These are phyloP conservation scores for Dynastes hyllus DNA, from an alignment of 2,888 invertebrate species.

Conservation along the genomic window DNA sequence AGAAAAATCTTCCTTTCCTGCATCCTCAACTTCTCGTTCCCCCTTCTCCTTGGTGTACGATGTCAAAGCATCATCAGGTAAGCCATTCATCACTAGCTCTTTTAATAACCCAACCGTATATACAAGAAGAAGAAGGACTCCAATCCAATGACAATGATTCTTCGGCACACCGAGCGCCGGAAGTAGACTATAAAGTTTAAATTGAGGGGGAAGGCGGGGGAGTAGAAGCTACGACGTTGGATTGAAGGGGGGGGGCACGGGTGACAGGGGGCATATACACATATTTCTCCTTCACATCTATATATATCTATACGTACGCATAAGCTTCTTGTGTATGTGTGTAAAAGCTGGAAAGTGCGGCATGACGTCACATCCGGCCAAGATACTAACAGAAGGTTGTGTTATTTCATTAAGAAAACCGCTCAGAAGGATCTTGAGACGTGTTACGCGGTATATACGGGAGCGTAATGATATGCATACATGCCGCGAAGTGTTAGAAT, in stretches of 20 bases:
- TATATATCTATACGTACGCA: slow-evolving; percentile 34
- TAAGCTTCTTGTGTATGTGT: slow-evolving; percentile 34
- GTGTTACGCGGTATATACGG: slow-evolving; percentile 12
- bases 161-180: slow-evolving; percentile 50
- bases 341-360: slow-evolving; percentile 54
- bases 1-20: slow-evolving; percentile 10
- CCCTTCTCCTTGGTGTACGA: neutral
- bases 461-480: slow-evolving; percentile 11
- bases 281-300: slow-evolving; percentile 26
- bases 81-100: slow-evolving; percentile 26
- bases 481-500: neutral
- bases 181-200: slow-evolving; percentile 58
- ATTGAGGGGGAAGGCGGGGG: slow-evolving; percentile 49
- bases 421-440: slow-evolving; percentile 35
- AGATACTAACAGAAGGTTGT: slow-evolving; percentile 47
- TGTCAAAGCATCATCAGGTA: slow-evolving; percentile 35
- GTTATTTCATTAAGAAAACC: slow-evolving; percentile 47
- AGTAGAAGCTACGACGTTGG: neutral
- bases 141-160: slow-evolving; percentile 45
- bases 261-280: slow-evolving; percentile 31
- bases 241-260: slow-evolving; percentile 6
- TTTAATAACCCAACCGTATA: slow-evolving; percentile 26
- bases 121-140: slow-evolving; percentile 23
- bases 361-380: slow-evolving; percentile 56
- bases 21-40: neutral